phyloP scores from a whole-genome alignment of 2,113 vertebrate genomes.

The Turnix velox region DNA sequence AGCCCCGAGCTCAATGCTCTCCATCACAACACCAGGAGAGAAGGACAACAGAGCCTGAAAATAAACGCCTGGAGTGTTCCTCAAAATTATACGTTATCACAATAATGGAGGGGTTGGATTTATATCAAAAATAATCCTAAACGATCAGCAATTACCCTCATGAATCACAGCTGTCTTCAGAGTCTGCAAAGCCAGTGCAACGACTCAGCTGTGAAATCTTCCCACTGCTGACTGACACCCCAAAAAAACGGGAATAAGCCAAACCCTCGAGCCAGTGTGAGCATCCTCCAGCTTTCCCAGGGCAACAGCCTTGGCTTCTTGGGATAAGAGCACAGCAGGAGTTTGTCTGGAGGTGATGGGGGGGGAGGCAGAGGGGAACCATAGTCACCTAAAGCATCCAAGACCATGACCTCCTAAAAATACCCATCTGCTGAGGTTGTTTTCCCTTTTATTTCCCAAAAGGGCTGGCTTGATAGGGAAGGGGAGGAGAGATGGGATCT shows the following conservation, averaged over 20 bases:
- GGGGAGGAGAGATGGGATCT: not conserved
- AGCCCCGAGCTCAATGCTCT: not conserved
- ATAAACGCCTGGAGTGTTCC: not conserved
- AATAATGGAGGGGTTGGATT: not conserved
- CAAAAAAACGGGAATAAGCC: not conserved
- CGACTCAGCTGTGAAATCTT: not conserved
- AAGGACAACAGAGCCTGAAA: not conserved
- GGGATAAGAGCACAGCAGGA: not conserved
- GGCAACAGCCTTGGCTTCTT: fast-evolving
- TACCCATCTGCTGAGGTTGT: not conserved
- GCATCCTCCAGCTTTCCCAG: not conserved
- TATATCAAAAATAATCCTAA: not conserved
- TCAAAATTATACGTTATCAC: not conserved
- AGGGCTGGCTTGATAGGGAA: not conserved
- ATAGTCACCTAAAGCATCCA: fast-evolving
- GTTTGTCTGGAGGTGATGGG: fast-evolving
- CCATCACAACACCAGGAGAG: not conserved
- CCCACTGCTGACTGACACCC: not conserved
- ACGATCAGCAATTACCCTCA: not conserved
- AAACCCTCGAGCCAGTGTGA: fast-evolving
- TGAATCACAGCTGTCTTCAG: not conserved
- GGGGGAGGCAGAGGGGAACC: not conserved
- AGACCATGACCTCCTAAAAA: not conserved
- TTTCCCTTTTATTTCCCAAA: not conserved
- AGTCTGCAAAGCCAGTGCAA: not conserved